These are phyloP conservation scores for Chiroxiphia lanceolata DNA, from an alignment of 2,797 vertebrate genomes.

Conservation along the genomic window DNA sequence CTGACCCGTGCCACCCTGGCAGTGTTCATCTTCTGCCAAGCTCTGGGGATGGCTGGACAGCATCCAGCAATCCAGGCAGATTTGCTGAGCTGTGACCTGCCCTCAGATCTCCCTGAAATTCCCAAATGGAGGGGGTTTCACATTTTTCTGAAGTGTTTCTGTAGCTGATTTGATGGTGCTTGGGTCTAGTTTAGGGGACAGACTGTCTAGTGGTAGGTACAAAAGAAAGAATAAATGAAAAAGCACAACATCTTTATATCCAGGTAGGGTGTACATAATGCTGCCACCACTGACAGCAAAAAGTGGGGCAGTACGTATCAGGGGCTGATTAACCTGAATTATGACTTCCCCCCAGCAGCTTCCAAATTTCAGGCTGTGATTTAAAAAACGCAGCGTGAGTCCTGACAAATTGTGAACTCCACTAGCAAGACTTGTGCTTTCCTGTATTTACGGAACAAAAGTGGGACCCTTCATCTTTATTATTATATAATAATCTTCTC, in stretches of 20 bases:
- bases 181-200: background rate
- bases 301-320: background rate
- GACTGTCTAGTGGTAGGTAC: background rate
- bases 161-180: background rate
- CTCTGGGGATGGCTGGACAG: background rate
- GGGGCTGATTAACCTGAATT: background rate
- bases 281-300: background rate
- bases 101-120: background rate
- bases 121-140: background rate
- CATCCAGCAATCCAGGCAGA: background rate
- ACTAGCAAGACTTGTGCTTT: background rate
- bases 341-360: background rate
- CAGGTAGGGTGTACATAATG: background rate
- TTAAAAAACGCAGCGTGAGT: rapidly evolving
- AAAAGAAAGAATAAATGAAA: background rate
- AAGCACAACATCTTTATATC: background rate
- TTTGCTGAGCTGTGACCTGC: background rate
- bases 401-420: background rate
- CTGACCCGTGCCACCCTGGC: background rate
- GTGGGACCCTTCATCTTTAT: background rate
- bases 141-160: background rate
- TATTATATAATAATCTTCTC: background rate
- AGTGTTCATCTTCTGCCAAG: background rate
- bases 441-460: background rate
- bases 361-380: background rate